Percentiles rank a stretch among this genome's conserved stretches.
phyloP scores from a whole-genome alignment of 1,140 invertebrate genomes.

The Condylostylus longicornis region DNA sequence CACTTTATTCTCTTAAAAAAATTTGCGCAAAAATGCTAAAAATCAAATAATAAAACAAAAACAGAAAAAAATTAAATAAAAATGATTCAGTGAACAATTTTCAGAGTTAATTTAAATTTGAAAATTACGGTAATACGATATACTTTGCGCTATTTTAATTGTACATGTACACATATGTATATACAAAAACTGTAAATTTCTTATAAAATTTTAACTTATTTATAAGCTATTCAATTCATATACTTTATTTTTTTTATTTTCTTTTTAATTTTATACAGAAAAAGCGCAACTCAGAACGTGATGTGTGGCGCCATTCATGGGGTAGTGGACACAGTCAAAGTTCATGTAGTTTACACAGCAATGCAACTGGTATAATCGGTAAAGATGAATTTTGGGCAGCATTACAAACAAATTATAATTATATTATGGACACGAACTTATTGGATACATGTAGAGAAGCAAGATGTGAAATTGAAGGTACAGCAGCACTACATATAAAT shows the following conservation, averaged over 20 bases:
- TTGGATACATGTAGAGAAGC: slow-evolving; percentile 67
- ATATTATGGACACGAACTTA: slow-evolving; percentile 85
- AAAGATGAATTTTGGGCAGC: slow-evolving; percentile 81
- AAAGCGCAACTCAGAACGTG: slow-evolving; percentile 41
- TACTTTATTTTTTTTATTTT: slow-evolving; percentile 4
- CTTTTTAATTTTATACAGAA: slow-evolving; percentile 4
- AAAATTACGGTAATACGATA: too few species aligned
- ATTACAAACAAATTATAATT: slow-evolving; percentile 75
- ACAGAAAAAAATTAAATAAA: too few species aligned
- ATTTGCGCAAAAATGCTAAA: too few species aligned
- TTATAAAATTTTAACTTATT: not conserved
- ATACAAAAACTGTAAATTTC: not conserved
- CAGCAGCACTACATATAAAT: slow-evolving; percentile 10
- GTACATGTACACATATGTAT: too few species aligned
- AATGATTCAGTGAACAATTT: too few species aligned
- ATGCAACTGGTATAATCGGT: slow-evolving; percentile 25
- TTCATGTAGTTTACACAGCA: slow-evolving; percentile 35
- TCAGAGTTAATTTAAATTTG: too few species aligned
- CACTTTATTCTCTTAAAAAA: too few species aligned
- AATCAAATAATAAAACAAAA: too few species aligned
- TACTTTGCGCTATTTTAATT: too few species aligned
- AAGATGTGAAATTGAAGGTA: slow-evolving; percentile 25
- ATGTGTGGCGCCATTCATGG: slow-evolving; percentile 46
- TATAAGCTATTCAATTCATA: not conserved
- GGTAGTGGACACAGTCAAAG: slow-evolving; percentile 44